These are phyloP conservation scores for Bellardia bayeri DNA, from an alignment of 2,888 invertebrate species.

Conservation along the genomic window DNA sequence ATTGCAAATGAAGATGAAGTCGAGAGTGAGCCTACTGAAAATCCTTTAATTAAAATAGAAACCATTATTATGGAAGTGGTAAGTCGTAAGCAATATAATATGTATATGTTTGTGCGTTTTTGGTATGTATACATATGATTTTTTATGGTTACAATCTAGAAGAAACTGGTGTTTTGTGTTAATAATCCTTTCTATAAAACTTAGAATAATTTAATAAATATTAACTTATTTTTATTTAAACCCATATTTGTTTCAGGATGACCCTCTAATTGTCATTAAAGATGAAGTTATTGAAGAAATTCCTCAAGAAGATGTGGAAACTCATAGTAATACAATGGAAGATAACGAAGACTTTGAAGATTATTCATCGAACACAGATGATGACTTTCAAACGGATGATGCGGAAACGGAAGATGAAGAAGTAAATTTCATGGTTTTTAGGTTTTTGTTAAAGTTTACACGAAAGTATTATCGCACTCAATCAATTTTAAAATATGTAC, in stretches of 20 bases:
- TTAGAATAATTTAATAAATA: too few relatives aligned
- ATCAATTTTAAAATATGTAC: too few relatives aligned
- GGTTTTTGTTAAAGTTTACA: neutral
- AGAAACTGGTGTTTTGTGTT: too few relatives aligned
- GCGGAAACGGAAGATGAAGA: slow-evolving; percentile 50
- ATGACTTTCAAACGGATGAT: slow-evolving; percentile 43
- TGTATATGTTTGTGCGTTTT: neutral
- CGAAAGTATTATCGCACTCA: too few relatives aligned
- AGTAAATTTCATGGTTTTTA: slow-evolving; percentile 36
- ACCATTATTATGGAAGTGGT: slow-evolving; percentile 51
- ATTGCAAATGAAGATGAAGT: slow-evolving; percentile 18
- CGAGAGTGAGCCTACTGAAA: slow-evolving; percentile 23
- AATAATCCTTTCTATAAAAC: too few relatives aligned
- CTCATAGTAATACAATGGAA: neutral
- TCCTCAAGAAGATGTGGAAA: neutral
- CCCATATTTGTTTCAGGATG: slow-evolving; percentile 36
- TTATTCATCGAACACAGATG: slow-evolving; percentile 41
- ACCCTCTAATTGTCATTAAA: slow-evolving; percentile 53
- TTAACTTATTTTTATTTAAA: neutral
- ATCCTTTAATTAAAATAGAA: slow-evolving; percentile 49
- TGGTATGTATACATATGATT: neutral
- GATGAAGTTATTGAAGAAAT: slow-evolving; percentile 22
- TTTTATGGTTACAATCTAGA: neutral
- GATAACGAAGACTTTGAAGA: slow-evolving; percentile 36
- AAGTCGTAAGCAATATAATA: neutral